Evolutionary conservation across 2,888 invertebrate species (phyloP).

Genomic region (Agrotis exclamationis): DNA sequence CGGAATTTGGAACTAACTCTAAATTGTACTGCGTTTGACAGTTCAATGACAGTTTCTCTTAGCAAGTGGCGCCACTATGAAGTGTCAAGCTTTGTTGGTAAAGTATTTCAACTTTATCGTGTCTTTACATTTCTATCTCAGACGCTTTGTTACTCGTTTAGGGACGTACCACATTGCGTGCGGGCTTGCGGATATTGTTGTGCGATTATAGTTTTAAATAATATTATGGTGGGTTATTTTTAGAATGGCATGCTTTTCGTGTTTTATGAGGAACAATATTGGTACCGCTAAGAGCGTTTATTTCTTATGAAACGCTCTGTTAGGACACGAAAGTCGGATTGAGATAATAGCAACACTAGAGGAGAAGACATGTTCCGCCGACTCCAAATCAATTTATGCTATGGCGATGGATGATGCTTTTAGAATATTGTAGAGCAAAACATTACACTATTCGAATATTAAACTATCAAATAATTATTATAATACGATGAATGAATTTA

Average conservation of each 20-base stretch:
- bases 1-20: not conserved
- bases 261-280: not conserved
- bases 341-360: not conserved
- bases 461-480: not conserved
- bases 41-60: not conserved
- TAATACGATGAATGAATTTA: not conserved
- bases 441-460: not conserved
- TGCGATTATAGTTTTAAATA: conserved; percentile 13
- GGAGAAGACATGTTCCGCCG: not conserved
- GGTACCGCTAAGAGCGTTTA: not conserved
- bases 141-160: conserved; percentile 53
- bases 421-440: not conserved
- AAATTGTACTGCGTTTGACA: conserved; percentile 1
- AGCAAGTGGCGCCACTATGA: not conserved
- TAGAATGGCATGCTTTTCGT: conserved; percentile 32
- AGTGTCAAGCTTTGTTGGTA: not conserved
- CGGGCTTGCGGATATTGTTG: conserved; percentile 34
- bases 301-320: not conserved
- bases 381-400: not conserved
- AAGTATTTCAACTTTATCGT: conserved; percentile 35
- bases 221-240: conserved; percentile 13
- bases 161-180: conserved; percentile 45
- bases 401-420: not conserved
- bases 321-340: not conserved
- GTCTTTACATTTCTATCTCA: conserved; percentile 43